Base-by-base conservation (phyloP, 1,140 invertebrate genomes). In the Euwallacea similis region DNA sequence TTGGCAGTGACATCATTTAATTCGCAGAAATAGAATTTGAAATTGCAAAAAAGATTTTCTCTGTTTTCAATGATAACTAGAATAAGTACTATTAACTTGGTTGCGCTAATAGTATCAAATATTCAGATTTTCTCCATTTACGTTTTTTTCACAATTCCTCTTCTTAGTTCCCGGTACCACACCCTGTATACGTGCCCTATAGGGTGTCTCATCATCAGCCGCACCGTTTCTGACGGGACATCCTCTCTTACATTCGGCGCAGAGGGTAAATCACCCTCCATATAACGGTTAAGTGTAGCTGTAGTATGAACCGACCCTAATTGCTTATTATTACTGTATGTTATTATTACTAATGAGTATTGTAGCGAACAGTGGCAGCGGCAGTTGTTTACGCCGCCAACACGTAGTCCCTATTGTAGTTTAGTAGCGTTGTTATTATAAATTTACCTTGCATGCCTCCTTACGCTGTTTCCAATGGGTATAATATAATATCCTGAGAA, bases 371-470 rank as follows among this genome's bases (percentile, higher is more conserved):
- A 50, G 46, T 50, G 13, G 46, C 9, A 7, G 13, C 9, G 9
- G 13, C 9, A 50, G 13, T 50, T 10, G 9, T 50, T 50, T 50
- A 50, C 46, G 13, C 9, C 21, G 21, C 21, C 21, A 33, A 50
- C 9, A 50, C 46, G 74, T 80, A 80, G 78, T 77, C 75, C 73
- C 76, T 80, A 79, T 74, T 76, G 21, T 79, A 79, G 75, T 75
- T 69, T 79, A 80, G 78, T 79, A 79, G 79, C 78, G 79, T 76
- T 33, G 77, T 78, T 69, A 71, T 79, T 76, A 77, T 77, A 78
- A 58, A 50, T 42, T 80, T 79, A 77, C 74, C 73, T 76, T 79
- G 78, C 79, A 80, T 80, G 79, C 79, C 76, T 73, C 75, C 78
- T 73, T 80, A 78, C 74, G 77, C 78, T 79, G 76, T 74, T 74